phyloP scores from a whole-genome alignment of 2,113 vertebrate genomes.

The Hassar affinis region DNA sequence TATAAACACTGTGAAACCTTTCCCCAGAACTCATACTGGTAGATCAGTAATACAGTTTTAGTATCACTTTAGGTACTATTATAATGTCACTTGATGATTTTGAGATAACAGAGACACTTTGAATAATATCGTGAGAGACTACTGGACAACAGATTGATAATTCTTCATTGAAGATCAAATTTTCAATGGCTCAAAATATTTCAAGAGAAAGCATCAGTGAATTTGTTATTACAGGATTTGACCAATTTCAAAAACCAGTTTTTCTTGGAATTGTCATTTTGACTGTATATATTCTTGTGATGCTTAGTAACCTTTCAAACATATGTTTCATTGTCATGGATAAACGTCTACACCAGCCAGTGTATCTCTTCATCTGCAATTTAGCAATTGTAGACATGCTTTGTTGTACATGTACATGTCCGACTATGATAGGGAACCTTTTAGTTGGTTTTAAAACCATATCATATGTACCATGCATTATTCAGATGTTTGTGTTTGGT shows the following conservation, averaged over 20 bases:
- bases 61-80: background rate
- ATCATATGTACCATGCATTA: conserved; percentile 46
- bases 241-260: conserved; percentile 37
- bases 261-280: conserved; percentile 45
- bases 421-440: conserved; percentile 49
- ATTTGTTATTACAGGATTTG: conserved; percentile 55
- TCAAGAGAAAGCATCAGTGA: conserved; percentile 40
- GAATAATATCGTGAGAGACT: background rate
- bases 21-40: background rate
- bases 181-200: conserved; percentile 40
- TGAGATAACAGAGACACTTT: background rate
- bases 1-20: background rate
- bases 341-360: conserved; percentile 56
- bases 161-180: background rate
- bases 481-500: conserved; percentile 48
- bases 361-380: conserved; percentile 60
- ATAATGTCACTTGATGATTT: background rate
- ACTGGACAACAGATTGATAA: background rate
- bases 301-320: conserved; percentile 42
- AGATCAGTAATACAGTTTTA: background rate
- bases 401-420: conserved; percentile 42
- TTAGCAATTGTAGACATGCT: conserved; percentile 56
- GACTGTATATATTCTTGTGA: conserved; percentile 30
- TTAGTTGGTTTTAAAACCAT: conserved; percentile 47
- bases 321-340: conserved; percentile 48